Base-by-base conservation (phyloP, 92 coral and sea anemone species). In the Pocillopora grandis region DNA sequence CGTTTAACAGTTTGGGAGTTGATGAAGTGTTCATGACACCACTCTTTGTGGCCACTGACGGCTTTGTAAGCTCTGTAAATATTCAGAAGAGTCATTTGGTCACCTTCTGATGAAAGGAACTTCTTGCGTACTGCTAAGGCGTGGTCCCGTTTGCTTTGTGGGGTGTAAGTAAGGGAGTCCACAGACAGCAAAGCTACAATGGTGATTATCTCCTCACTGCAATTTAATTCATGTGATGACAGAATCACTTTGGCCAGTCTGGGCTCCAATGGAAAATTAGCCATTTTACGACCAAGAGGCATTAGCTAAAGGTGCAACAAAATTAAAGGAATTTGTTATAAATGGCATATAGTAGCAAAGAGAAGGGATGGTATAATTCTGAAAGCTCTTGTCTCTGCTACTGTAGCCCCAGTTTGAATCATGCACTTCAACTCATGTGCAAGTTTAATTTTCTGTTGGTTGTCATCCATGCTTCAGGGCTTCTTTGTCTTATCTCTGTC, bases 31-130 rank as follows among this genome's bases (percentile, higher is more conserved):
- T 91, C 95, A 23, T 87, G 73, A 66, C 99, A 97, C 99, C 99
- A 97, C 48, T 76, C 89, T 57, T 89, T 97, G 82, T 89, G 92
- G 55, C 98, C 95, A 14, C 92, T 90, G 19, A 92, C 94, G 1
- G 92, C 84, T 65, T 91, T 97, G 89, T 90, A 97, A 12, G 99
- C 99, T 70, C 97, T 90, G 87, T 94, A 97, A 81, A 94, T 94
- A 82, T 97, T 97, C 15, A 97, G 94, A 21, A 95, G 87, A 0
- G 98, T 92, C 75, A 97, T 88, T 78, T 97, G 99, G 67, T 97
- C 99, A 2, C 99, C 99, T 81, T 97, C 99, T 1, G 98, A 87
- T 18, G 99, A 97, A 2, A 92, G 92, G 70, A 92, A 97, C 55
- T 97, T 97, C 91, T 94, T 93, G 49, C 94, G 92, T 16, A 94